Evolutionary conservation across 2,113 vertebrate genomes (phyloP), one percentile per base, ranked within the genome.

Genomic region (Glaucomys volans): DNA sequence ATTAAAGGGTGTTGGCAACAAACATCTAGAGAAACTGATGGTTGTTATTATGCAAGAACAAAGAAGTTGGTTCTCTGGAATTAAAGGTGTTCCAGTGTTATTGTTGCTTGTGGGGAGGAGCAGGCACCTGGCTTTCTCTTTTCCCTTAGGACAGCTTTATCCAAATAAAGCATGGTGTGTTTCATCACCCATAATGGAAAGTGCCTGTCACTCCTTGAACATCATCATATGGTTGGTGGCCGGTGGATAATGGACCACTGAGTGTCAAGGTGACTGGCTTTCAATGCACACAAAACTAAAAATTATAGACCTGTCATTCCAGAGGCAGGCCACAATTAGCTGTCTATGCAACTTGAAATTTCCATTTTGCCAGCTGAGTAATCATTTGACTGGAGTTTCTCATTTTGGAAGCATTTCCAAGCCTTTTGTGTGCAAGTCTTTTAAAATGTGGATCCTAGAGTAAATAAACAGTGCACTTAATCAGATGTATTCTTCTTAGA

Each of bases 221-320:
- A 98, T 98, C 98, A 98, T 99, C 98, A 97, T 98, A 98, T 98
- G 98, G 98, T 98, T 87, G 98, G 98, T 98, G 98, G 98, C 98
- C 98, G 7, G 97, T 96, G 96, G 98, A 99, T 99, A 99, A 99
- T 99, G 98, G 98, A 98, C 98, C 98, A 98, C 97, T 98, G 98
- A 99, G 98, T 99, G 98, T 98, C 99, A 99, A 99, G 99, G 98
- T 99, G 98, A 99, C 99, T 99, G 98, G 98, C 98, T 99, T 98
- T 98, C 98, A 98, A 98, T 98, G 98, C 97, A 98, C 98, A 99
- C 98, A 98, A 98, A 99, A 99, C 98, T 98, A 98, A 99, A 99
- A 99, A 99, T 99, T 99, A 99, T 98, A 99, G 98, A 98, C 98
- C 98, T 99, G 98, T 99, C 98, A 99, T 98, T 98, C 98, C 97